These are phyloP conservation scores for Aromia moschata DNA, from an alignment of 2,888 invertebrate species.

Conservation along the genomic window DNA sequence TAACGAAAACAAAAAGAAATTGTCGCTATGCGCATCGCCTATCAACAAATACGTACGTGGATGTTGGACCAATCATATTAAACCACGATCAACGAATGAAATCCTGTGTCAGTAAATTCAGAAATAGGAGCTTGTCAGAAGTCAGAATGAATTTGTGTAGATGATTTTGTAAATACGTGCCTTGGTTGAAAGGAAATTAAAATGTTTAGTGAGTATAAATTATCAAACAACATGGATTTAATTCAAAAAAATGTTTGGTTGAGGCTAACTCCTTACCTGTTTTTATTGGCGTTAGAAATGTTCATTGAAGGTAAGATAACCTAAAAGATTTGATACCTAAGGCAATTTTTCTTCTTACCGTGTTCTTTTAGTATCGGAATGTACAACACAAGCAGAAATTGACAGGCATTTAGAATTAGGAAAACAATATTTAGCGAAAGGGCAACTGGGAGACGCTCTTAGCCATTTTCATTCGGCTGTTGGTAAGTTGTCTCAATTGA, in stretches of 20 bases:
- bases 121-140: background rate
- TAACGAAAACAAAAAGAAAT: too few relatives aligned
- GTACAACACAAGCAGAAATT: slow-evolving; percentile 79
- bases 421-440: slow-evolving; percentile 87
- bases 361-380: slow-evolving; percentile 72
- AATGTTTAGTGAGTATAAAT: slow-evolving; percentile 54
- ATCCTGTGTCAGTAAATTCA: slow-evolving; percentile 33
- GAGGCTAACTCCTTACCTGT: slow-evolving; percentile 73
- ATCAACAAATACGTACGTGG: background rate
- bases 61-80: slow-evolving; percentile 63
- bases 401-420: slow-evolving; percentile 95
- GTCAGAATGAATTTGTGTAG: slow-evolving; percentile 33
- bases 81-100: slow-evolving; percentile 61
- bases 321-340: slow-evolving; percentile 24
- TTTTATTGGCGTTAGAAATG: slow-evolving; percentile 74
- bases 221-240: slow-evolving; percentile 67
- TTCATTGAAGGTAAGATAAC: slow-evolving; percentile 72
- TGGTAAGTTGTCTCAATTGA: slow-evolving; percentile 69
- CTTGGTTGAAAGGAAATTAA: too few relatives aligned
- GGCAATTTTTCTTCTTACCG: slow-evolving; percentile 1
- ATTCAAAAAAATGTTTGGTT: slow-evolving; percentile 65
- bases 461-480: slow-evolving; percentile 98
- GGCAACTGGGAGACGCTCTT: slow-evolving; percentile 94
- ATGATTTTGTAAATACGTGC: slow-evolving; percentile 23
- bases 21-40: too few relatives aligned